Percentiles rank a stretch among this genome's conserved stretches.
Conservation (phyloP, 2,113 vertebrate species). For the Nipponia nippon region DNA sequence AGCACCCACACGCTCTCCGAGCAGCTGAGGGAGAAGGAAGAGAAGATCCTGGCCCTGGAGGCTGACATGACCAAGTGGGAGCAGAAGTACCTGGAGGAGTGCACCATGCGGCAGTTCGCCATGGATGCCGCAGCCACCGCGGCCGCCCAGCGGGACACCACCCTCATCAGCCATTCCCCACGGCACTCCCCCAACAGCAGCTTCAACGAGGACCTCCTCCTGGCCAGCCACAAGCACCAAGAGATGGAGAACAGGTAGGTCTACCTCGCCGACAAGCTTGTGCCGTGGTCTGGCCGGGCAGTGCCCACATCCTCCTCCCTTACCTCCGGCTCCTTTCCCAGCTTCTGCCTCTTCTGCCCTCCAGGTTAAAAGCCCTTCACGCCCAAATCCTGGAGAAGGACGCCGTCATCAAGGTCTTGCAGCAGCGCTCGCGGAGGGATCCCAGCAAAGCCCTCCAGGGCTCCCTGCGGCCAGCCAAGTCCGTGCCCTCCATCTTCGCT, state of each 20-base stretch:
- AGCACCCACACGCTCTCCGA: constrained; percentile 78
- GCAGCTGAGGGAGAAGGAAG: constrained; percentile 90
- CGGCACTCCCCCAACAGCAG: constrained; percentile 90
- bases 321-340: neutral
- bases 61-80: constrained; percentile 99
- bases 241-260: constrained; percentile 95
- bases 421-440: constrained; percentile 88
- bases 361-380: constrained; percentile 88
- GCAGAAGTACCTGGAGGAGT: constrained; percentile 96
- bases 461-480: constrained; percentile 85
- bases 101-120: constrained; percentile 96
- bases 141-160: constrained; percentile 94
- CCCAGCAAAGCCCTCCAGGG: constrained; percentile 77
- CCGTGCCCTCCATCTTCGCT: constrained; percentile 84
- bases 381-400: constrained; percentile 96
- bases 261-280: fast-evolving
- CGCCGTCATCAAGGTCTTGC: constrained; percentile 92
- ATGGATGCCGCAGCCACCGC: constrained; percentile 96
- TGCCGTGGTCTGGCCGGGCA: neutral
- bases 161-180: constrained; percentile 94
- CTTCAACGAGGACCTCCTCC: constrained; percentile 88
- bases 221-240: constrained; percentile 85
- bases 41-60: constrained; percentile 90
- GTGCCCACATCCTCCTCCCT: neutral
- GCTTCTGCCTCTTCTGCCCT: neutral